Evolutionary conservation across 2,113 vertebrate genomes (phyloP).

Genomic region (Oryzias celebensis): DNA sequence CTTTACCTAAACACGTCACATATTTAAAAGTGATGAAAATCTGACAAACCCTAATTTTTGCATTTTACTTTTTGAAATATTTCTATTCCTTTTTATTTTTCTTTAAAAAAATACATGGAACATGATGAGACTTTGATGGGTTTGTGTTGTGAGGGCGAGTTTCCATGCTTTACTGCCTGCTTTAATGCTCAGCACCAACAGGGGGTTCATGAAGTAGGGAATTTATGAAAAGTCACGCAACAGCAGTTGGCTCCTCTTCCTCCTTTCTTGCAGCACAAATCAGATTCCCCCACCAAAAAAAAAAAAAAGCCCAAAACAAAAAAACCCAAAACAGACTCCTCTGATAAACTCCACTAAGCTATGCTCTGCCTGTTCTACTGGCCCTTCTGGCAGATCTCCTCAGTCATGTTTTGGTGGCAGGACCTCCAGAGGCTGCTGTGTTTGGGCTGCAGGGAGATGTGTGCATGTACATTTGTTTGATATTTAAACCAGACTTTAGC

Average conservation of each 20-base stretch:
- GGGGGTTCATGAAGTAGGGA: constrained; percentile 19
- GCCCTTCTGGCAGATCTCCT: constrained; percentile 10
- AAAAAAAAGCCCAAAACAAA: too few species aligned
- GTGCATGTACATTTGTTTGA: constrained; percentile 38
- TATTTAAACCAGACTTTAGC: constrained; percentile 44
- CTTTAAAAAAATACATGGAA: too few species aligned
- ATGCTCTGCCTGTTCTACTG: constrained; percentile 10
- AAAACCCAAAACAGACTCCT: not conserved
- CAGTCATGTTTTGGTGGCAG: constrained; percentile 3
- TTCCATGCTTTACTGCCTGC: constrained; percentile 12
- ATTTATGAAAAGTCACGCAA: constrained; percentile 23
- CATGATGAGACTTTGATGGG: constrained; percentile 8
- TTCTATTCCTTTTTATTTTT: too few species aligned
- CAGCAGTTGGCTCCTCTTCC: constrained; percentile 4
- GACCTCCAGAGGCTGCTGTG: not conserved
- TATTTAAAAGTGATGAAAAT: not conserved
- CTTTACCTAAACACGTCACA: not conserved
- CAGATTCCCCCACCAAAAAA: not conserved
- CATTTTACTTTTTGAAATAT: not conserved
- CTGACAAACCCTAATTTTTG: constrained; percentile 4
- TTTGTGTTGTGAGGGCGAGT: constrained; percentile 15
- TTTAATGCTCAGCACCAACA: constrained; percentile 17
- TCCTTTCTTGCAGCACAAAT: constrained; percentile 3
- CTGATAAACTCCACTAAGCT: constrained; percentile 14
- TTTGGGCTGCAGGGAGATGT: constrained; percentile 19